Evolutionary conservation across 2,797 vertebrate genomes (phyloP), one percentile per base, ranked within the genome.

Genomic region (Peromyscus melanophrys): DNA sequence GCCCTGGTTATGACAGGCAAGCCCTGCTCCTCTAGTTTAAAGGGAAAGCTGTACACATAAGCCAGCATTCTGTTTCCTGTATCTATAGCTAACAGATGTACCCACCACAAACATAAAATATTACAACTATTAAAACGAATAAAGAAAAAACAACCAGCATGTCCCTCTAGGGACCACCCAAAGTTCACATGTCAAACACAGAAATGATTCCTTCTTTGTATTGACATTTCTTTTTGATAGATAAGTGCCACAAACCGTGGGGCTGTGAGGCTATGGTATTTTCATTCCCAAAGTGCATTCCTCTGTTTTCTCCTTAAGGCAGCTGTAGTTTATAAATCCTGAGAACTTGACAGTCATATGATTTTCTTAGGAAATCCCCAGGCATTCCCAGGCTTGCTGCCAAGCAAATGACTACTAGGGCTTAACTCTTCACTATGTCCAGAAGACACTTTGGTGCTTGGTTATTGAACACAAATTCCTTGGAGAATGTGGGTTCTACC

Each of bases 351-450:
- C 96, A 85, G 95, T 96, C 97, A 98, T 29, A 14, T 37, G 94
- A 95, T 84, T 96, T 73, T 96, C 95, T 98, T 89, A 49, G 34
- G 83, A 97, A 97, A 80, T 31, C 37, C 4, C n/a, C 95, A 95
- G 4, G 67, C 65, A 75, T 97, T 91, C 76, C 52, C 77, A 96
- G 93, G 89, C 87, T 97, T 75, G 95, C 84, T 96, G 95, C 75
- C 91, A 96, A 95, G 75, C 9, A n/a, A 97, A 55, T n/a, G 40
- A 80, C 71, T 76, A 3, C 71, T 61, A 5, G 55, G n/a, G 17
- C 59, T 99, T 99, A 98, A 99, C 99, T 98, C 99, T 98, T 99
- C 99, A 87, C 99, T 99, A 76, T 99, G 99, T 46, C 99, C 99
- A 96, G 99, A 99, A 0, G 98, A 99, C 97, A 99, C 99, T 98